Conservation (phyloP, 2,113 vertebrate species). For the Echinops telfairi region DNA sequence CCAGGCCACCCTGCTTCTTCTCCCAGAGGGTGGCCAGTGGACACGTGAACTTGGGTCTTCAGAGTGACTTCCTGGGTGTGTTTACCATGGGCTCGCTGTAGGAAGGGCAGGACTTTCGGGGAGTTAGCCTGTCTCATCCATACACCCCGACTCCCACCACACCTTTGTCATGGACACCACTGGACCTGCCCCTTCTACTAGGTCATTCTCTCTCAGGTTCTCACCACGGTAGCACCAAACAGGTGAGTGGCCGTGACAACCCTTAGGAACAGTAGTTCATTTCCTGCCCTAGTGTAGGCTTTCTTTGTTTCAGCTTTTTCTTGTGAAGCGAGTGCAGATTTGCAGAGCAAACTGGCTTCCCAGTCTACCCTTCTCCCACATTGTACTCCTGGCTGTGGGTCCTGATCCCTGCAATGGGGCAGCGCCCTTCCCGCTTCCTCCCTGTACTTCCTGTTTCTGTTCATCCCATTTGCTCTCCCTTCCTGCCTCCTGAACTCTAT, state of each 20-base stretch:
- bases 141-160: accelerated
- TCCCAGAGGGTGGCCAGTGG: too few species aligned
- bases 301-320: neutral
- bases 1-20: neutral
- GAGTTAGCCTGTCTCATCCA: neutral
- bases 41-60: neutral
- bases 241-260: neutral
- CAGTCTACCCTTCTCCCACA: too few species aligned
- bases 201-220: neutral
- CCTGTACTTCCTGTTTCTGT: too few species aligned
- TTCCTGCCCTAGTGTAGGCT: neutral
- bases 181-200: neutral
- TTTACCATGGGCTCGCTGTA: neutral
- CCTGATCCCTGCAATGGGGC: too few species aligned
- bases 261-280: neutral
- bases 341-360: too few species aligned
- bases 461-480: too few species aligned
- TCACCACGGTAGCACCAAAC: neutral
- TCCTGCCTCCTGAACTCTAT: too few species aligned
- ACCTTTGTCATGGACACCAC: neutral
- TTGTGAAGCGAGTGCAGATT: too few species aligned
- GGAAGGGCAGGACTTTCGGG: neutral
- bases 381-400: too few species aligned
- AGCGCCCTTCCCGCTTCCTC: too few species aligned
- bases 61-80: neutral